Conservation (phyloP, 2,888 invertebrate genomes). For the Mycalesis mineus region DNA sequence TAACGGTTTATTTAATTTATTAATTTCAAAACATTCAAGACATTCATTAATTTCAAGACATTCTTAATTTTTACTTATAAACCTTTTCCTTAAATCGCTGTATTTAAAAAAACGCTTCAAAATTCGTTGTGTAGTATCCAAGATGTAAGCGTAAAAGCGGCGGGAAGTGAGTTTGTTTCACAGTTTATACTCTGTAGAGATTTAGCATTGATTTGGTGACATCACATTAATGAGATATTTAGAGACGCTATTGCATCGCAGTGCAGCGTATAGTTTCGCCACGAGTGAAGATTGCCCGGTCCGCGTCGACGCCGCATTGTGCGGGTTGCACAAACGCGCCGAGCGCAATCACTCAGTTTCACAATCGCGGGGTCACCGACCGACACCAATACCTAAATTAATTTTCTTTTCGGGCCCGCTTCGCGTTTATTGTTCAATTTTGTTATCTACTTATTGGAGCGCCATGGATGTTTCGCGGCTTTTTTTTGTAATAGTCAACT, state of each 20-base stretch:
- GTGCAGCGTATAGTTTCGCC: constrained; percentile 43
- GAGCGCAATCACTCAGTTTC: constrained; percentile 73
- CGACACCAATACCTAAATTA: constrained; percentile 78
- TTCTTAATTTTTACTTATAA: too few relatives aligned
- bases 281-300: constrained; percentile 66
- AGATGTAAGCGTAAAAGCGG: too few relatives aligned
- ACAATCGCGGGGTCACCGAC: constrained; percentile 72
- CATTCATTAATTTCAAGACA: too few relatives aligned
- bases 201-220: too few relatives aligned
- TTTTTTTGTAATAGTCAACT: too few relatives aligned
- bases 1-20: too few relatives aligned
- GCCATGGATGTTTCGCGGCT: constrained; percentile 21
- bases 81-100: too few relatives aligned
- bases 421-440: constrained; percentile 68
- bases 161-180: too few relatives aligned
- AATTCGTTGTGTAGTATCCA: too few relatives aligned
- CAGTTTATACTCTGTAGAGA: too few relatives aligned
- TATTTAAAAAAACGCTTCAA: too few relatives aligned
- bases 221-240: background rate
- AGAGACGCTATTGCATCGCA: background rate
- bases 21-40: too few relatives aligned
- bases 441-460: constrained; percentile 54
- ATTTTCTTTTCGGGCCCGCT: constrained; percentile 72
- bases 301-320: constrained; percentile 40
- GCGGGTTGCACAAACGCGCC: constrained; percentile 69